Evolutionary conservation across 2,113 vertebrate genomes (phyloP).

Genomic region (Hystrix cristata): DNA sequence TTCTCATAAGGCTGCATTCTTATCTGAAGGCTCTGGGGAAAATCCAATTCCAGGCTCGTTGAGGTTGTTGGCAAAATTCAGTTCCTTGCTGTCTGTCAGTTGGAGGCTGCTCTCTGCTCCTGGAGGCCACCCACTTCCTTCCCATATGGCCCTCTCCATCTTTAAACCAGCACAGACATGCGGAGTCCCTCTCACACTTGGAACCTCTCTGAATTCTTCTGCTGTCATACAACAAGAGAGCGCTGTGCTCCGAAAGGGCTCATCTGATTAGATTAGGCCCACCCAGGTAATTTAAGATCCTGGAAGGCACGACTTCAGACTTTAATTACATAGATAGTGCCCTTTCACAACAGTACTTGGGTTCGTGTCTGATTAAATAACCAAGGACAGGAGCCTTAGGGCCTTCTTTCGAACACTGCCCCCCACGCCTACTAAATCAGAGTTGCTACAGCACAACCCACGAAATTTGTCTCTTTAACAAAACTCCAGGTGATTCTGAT

Average conservation of each 20-base stretch:
- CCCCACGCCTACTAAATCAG: neutral
- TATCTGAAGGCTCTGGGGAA: neutral
- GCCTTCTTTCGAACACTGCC: conserved; percentile 16
- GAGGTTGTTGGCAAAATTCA: conserved; percentile 42
- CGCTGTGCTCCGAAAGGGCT: neutral
- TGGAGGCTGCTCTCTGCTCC: neutral
- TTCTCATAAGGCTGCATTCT: neutral
- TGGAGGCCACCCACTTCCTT: conserved; percentile 34
- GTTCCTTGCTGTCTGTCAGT: neutral
- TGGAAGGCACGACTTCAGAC: neutral
- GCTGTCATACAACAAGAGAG: conserved; percentile 33
- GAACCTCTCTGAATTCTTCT: conserved; percentile 1
- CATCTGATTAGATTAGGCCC: neutral
- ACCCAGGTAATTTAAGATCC: neutral
- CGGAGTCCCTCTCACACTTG: neutral
- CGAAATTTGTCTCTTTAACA: conserved; percentile 31
- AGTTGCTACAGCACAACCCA: neutral
- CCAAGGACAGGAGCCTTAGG: neutral
- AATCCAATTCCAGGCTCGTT: neutral
- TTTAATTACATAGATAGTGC: conserved; percentile 59
- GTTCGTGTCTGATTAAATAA: conserved; percentile 49
- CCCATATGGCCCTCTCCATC: neutral
- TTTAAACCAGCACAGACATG: neutral
- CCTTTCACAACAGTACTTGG: conserved; percentile 12
- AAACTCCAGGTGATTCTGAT: conserved; percentile 14